Evolutionary conservation across 1,140 invertebrate species (phyloP), one percentile per base, ranked within the genome.

Genomic region (Cydia strobilella): DNA sequence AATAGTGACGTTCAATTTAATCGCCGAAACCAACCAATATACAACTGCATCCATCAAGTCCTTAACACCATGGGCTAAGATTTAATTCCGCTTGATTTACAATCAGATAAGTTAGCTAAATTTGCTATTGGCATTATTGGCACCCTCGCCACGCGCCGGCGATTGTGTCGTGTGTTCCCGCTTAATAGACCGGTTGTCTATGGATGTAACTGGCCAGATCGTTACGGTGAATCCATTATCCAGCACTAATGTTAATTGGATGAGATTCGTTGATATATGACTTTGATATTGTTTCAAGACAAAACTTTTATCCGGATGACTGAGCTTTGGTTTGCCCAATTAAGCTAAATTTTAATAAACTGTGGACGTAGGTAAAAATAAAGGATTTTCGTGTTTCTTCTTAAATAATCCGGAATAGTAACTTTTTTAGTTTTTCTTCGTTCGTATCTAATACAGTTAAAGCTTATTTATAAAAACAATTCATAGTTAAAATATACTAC

Each of bases 91-190:
- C 42, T 77, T 76, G 81, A 86, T 87, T 85, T 83, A 81, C 76
- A 75, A 77, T 80, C 82, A 80, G 79, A 86, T 84, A 80, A 75
- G 80, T 77, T 72, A 83, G 18, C 54, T 81, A 79, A 81, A 86
- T 86, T 86, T 82, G 84, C 84, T 80, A 85, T 83, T 81, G 86
- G 85, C 78, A 87, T 87, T 87, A 88, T 87, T 79, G 84, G 78
- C 83, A 86, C 78, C 76, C 73, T 25, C 77, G 84, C 76, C 85
- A 84, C 85, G 80, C 81, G 81, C 75, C 78, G 15, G 69, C 80
- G 81, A 87, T 88, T 82, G 82, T 75, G 72, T 76, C 77, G 76
- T 79, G 73, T 79, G 81, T 86, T 76, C 80, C 73, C 80, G 75
- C 76, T 77, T 79, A 78, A 82, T 80, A 80, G 73, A 79, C 82